Conservation (phyloP, 2,888 invertebrate species). For the Pseudococcus longispinus region DNA sequence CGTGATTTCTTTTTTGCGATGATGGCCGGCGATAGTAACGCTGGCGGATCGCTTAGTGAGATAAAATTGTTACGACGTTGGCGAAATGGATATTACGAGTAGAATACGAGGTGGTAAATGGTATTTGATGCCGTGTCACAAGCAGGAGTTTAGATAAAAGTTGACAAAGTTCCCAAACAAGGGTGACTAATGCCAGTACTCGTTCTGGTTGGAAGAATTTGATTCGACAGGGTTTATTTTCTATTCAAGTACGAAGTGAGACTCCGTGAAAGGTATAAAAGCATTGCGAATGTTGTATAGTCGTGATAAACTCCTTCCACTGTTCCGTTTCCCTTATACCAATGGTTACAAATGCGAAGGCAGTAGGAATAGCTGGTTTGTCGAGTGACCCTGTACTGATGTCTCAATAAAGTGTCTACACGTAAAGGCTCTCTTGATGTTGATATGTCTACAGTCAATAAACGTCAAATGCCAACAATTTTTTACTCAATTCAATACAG, state of each 20-base stretch:
- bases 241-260: neutral
- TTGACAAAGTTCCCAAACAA: constrained; percentile 35
- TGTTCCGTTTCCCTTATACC: neutral
- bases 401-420: too few species aligned
- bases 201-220: constrained; percentile 14
- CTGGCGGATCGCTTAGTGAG: neutral
- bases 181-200: constrained; percentile 29
- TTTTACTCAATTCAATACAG: too few species aligned
- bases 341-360: neutral
- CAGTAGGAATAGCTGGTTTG: neutral
- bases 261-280: neutral
- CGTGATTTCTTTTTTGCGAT: too few species aligned
- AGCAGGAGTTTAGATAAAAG: constrained; percentile 34
- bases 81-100: constrained; percentile 15
- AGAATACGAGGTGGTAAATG: constrained; percentile 28
- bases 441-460: too few species aligned
- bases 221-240: constrained; percentile 34
- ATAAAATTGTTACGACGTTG: constrained; percentile 29
- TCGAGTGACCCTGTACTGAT: too few species aligned
- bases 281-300: neutral
- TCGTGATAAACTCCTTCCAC: neutral
- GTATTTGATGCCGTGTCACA: constrained; percentile 29
- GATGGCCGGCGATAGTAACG: neutral
- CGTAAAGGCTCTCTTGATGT: too few species aligned
- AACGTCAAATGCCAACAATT: too few species aligned